Evolutionary conservation across 2,797 vertebrate genomes (phyloP), one percentile per base, ranked within the genome.

Genomic region (Falco cherrug): DNA sequence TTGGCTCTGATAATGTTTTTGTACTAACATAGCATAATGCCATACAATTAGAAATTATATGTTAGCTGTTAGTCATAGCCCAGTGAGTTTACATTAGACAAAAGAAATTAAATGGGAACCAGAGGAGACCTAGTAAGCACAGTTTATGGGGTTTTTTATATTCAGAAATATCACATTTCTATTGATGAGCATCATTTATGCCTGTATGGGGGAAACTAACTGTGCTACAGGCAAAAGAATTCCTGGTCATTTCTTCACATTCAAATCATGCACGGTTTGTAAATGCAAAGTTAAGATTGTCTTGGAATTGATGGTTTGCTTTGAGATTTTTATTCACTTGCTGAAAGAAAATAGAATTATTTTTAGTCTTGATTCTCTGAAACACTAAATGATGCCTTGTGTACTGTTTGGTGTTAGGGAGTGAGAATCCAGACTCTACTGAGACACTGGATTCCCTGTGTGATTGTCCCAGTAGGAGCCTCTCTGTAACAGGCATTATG

Each of bases 11-110:
- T 94, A 94, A 96, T 97, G 96, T 97, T 97, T 96, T 96, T 96
- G 95, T 97, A 93, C 96, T 97, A 97, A 96, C 96, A 97, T 94
- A 97, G 96, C 93, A 97, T 97, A 97, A 97, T 93, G 97, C 92
- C 89, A 95, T 93, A 96, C 97, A 97, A 98, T 97, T 97, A 98
- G 97, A 97, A 98, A 97, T 97, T 97, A 97, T 97, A 96, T 97
- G 96, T 95, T 97, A 90, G 97, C 97, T 96, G 92, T 97, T 98
- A 97, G 97, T 98, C 97, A 97, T 96, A 98, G 97, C 93, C 96
- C 97, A 97, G 95, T 97, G 97, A 97, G 96, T 97, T 98, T 98
- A 98, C 97, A 97, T 97, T 97, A 97, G 97, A 98, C 93, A 94
- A 97, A 98, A 95, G 97, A 97, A 97, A 98, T 98, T 97, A 97